phyloP scores from a whole-genome alignment of 2,888 invertebrate species.

The Dorcus hopei region DNA sequence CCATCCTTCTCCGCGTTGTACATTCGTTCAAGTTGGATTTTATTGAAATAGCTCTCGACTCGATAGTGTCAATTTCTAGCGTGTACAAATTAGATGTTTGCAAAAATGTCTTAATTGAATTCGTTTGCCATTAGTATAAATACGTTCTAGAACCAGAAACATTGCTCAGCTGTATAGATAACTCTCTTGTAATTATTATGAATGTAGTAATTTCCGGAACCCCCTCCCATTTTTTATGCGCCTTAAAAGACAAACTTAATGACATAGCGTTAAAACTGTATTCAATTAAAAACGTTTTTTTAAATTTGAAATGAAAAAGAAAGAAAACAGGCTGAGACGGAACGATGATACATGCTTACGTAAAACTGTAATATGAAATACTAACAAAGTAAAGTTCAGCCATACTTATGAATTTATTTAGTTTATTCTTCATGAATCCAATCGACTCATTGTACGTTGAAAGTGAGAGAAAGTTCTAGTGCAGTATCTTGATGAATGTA shows the following conservation, averaged over 20 bases:
- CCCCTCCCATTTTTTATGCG: background rate
- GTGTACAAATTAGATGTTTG: conserved; percentile 37
- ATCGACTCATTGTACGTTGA: too few relatives aligned
- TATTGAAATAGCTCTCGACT: conserved; percentile 45
- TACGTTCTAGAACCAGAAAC: conserved; percentile 48
- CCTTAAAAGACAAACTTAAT: background rate
- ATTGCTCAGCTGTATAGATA: conserved; percentile 42
- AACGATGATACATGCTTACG: too few relatives aligned
- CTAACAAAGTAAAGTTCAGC: too few relatives aligned
- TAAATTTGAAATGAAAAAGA: too few relatives aligned
- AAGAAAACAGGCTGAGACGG: too few relatives aligned
- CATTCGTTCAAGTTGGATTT: conserved; percentile 39
- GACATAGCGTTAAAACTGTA: background rate
- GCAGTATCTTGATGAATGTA: too few relatives aligned
- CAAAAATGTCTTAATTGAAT: conserved; percentile 32
- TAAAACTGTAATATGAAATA: too few relatives aligned
- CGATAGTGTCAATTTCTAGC: conserved; percentile 44
- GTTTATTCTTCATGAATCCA: too few relatives aligned
- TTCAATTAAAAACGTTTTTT: too few relatives aligned
- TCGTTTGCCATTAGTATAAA: conserved; percentile 45
- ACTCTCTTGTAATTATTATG: conserved; percentile 4
- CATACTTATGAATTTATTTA: too few relatives aligned
- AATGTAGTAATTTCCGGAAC: background rate
- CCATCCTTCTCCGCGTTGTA: conserved; percentile 13
- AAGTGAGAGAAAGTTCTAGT: too few relatives aligned